These are phyloP conservation scores for Synanthedon tipuliformis DNA, from an alignment of 2,888 invertebrate genomes.

Conservation along the genomic window DNA sequence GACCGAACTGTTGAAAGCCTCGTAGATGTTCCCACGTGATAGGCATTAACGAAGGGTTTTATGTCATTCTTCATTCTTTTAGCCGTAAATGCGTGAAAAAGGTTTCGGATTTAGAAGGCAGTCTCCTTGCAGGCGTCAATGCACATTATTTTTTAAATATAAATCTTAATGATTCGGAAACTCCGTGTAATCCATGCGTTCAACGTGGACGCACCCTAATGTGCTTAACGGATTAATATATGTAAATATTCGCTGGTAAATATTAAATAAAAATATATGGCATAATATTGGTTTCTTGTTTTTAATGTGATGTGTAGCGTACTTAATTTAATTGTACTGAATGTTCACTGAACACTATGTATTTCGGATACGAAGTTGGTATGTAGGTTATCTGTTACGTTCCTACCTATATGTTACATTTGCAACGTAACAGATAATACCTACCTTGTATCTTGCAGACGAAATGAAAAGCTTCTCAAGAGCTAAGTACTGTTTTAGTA, in stretches of 20 bases:
- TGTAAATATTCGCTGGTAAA: neutral
- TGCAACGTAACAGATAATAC: too few relatives aligned
- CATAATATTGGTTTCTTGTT: neutral
- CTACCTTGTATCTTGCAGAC: too few relatives aligned
- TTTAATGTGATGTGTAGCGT: too few relatives aligned
- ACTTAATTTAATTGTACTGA: too few relatives aligned
- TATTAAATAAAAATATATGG: conserved; percentile 2
- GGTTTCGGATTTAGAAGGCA: conserved; percentile 7
- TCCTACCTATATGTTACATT: too few relatives aligned
- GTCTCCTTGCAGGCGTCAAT: conserved; percentile 18
- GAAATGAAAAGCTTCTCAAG: too few relatives aligned
- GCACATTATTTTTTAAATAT: conserved; percentile 28
- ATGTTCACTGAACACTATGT: too few relatives aligned
- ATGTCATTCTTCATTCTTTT: neutral
- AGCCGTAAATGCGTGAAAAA: conserved; percentile 12
- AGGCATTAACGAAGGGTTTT: neutral
- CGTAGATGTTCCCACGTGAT: neutral
- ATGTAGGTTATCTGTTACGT: too few relatives aligned
- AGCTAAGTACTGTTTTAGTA: too few relatives aligned
- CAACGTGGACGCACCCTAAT: conserved; percentile 11
- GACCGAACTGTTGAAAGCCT: neutral
- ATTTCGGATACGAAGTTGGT: too few relatives aligned
- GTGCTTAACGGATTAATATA: conserved; percentile 15
- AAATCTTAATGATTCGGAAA: conserved; percentile 25
- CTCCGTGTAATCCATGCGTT: conserved; percentile 11